These are phyloP conservation scores for Trematomus loennbergii DNA, from an alignment of 2,113 vertebrate genomes.

Conservation along the genomic window DNA sequence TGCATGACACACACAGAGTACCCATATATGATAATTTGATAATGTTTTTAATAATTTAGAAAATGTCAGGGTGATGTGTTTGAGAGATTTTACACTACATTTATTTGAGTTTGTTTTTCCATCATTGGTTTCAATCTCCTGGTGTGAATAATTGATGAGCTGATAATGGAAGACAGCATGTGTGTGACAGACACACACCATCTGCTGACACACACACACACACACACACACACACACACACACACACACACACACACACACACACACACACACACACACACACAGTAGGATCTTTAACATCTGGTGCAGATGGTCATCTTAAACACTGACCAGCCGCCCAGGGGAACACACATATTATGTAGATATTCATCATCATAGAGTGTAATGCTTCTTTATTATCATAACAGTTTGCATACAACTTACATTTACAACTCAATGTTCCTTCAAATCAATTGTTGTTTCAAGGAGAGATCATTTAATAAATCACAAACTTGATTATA, in stretches of 20 bases:
- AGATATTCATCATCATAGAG: not conserved
- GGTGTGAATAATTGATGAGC: constrained; percentile 73
- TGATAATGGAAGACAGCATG: constrained; percentile 66
- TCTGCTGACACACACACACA: constrained; percentile 73
- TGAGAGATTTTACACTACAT: constrained; percentile 16
- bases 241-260: too few relatives aligned
- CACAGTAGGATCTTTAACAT: constrained; percentile 65
- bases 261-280: constrained; percentile 20
- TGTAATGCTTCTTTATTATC: not conserved
- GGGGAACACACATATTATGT: not conserved
- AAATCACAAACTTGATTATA: not conserved
- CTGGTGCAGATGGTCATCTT: constrained; percentile 70
- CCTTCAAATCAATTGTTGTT: not conserved
- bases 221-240: constrained; percentile 20
- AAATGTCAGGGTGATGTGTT: not conserved
- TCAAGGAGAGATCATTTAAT: not conserved
- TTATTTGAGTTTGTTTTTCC: not conserved
- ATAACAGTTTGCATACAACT: not conserved
- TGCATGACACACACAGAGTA: not conserved
- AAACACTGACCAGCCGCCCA: constrained; percentile 29
- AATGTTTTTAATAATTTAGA: not conserved
- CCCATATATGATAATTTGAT: not conserved
- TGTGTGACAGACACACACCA: constrained; percentile 75
- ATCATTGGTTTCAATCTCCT: constrained; percentile 37
- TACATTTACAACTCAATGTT: not conserved